Evolutionary conservation across 2,797 vertebrate genomes (phyloP), one percentile per base, ranked within the genome.

Genomic region (Pristis pectinata): DNA sequence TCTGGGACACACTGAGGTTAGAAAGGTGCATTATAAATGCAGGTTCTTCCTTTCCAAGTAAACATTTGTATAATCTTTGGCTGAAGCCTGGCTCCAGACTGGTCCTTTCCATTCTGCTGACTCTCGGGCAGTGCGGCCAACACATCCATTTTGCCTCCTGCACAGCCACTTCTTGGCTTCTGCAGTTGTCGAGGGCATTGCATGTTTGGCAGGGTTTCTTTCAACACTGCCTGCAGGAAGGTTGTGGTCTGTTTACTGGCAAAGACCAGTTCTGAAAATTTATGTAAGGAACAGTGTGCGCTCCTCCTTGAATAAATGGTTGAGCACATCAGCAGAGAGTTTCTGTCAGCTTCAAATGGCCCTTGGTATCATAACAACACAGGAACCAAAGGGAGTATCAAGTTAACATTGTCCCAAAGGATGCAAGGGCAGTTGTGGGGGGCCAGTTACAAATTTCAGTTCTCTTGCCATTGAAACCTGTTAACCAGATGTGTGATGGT

Each of bases 401-500:
- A 56, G 34, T 87, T 87, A 34, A 59, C 83, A 59, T 49, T 59
- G 49, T 87, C 83, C 53, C 83, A 17, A 56, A 59, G 53, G 30
- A 15, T 59, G 83, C 34, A 13, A 15, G 53, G 53, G 30, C 2
- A 59, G 53, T 83, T 13, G 13, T 59, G 34, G 83, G 30, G 13
- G 83, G 27, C 53, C 11, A 24, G 83, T 49, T 53, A 53, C 1
- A 85, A 85, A 3, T 56, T 59, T 85, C 49, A 87, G 30, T 87
- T 34, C 11, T 4, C n/a, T 87, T 34, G 37, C 44, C 82, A 59
- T 17, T 87, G 83, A 87, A 87, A 59, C 83, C 83, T 87, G 83
- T n/a, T n/a, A 56, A 87, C 83, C 83, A 87, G 83, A 59, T 87
- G 83, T 87, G 13, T n/a, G 82, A 85, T 56, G 27, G 82, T 85